phyloP scores from a whole-genome alignment of 1,140 invertebrate genomes.

The Frieseomelitta varia region DNA sequence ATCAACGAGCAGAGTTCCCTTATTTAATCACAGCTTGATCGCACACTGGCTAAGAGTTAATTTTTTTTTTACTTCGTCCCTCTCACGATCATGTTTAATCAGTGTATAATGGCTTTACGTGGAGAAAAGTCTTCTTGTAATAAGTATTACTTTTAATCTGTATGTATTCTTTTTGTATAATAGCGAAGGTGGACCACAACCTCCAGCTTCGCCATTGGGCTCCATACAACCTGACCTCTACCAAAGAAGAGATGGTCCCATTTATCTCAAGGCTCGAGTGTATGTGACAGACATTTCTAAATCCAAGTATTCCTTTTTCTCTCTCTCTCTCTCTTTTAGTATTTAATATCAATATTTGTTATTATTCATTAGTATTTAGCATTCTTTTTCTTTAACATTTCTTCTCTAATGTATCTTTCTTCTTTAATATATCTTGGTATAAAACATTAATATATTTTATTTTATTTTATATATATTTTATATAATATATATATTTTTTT shows the following conservation, averaged over 20 bases:
- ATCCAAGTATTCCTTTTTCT: too few species aligned
- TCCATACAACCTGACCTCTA: conserved; percentile 94
- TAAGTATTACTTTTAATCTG: background rate
- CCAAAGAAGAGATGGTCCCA: conserved; percentile 87
- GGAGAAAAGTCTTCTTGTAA: background rate
- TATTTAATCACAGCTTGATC: background rate
- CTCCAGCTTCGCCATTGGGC: conserved; percentile 89
- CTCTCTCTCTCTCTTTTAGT: background rate
- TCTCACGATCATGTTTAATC: background rate
- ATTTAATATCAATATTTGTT: too few species aligned
- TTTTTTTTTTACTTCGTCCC: background rate
- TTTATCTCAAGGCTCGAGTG: conserved; percentile 85
- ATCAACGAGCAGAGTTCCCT: background rate
- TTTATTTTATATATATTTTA: too few species aligned
- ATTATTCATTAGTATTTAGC: too few species aligned
- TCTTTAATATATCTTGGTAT: too few species aligned
- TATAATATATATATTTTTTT: too few species aligned
- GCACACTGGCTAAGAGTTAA: background rate
- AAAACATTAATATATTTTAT: too few species aligned
- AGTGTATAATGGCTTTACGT: too few species aligned
- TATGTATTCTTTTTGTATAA: conserved; percentile 24
- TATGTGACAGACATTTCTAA: conserved; percentile 26
- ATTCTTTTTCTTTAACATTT: too few species aligned
- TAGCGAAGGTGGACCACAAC: conserved; percentile 74
- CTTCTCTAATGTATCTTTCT: too few species aligned